These are phyloP conservation scores for Vultur gryphus DNA, from an alignment of 2,797 vertebrate genomes.

Conservation along the genomic window DNA sequence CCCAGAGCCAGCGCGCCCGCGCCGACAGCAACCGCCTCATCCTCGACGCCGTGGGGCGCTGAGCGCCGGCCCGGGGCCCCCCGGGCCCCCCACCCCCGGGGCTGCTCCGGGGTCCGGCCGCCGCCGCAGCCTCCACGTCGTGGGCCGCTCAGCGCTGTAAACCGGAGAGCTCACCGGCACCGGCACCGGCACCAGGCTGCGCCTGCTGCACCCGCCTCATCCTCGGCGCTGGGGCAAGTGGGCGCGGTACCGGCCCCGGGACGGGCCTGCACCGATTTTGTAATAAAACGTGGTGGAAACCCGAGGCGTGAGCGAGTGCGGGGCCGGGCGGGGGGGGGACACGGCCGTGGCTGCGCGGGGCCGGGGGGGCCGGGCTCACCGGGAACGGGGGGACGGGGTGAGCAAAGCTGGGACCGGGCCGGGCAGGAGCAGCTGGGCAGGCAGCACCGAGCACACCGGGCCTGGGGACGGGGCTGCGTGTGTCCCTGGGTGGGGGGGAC, in stretches of 20 bases:
- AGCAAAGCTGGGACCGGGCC: neutral
- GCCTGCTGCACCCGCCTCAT: neutral
- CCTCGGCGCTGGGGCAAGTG: neutral
- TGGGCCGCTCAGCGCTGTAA: slow-evolving; percentile 70
- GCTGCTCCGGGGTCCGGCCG: neutral
- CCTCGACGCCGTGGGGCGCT: slow-evolving; percentile 90
- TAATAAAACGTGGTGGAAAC: slow-evolving; percentile 68
- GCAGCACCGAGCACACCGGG: neutral
- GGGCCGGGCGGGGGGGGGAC: neutral
- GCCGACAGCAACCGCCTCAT: slow-evolving; percentile 87
- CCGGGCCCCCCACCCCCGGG: neutral
- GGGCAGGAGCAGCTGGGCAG: neutral
- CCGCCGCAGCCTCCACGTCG: slow-evolving; percentile 79
- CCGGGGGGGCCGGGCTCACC: neutral
- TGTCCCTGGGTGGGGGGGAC: neutral
- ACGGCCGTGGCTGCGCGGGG: no score
- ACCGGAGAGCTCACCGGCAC: neutral
- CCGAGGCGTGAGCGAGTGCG: neutral
- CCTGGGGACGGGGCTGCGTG: fast-evolving
- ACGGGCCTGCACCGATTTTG: slow-evolving; percentile 3
- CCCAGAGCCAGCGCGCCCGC: slow-evolving; percentile 85
- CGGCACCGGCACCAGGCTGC: neutral
- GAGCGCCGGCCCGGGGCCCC: neutral
- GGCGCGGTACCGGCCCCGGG: neutral
- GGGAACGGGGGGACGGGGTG: neutral